Percentiles rank a stretch among this genome's conserved stretches.
Evolutionary conservation across 2,888 invertebrate species (phyloP).

Genomic region (Noctua janthe): DNA sequence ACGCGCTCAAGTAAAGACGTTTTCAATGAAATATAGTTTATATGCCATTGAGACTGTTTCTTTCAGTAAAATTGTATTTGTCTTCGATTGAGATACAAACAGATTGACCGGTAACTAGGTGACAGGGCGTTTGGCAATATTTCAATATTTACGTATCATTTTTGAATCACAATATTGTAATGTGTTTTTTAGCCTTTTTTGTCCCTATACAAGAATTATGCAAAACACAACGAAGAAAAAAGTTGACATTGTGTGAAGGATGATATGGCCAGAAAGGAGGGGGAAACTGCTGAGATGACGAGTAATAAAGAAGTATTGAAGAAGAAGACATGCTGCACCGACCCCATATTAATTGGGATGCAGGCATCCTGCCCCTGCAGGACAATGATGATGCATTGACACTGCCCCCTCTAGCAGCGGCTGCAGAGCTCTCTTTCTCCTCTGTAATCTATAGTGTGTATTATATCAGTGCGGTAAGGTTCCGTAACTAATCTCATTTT

Average conservation of each 20-base stretch:
- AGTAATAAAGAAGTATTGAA: background rate
- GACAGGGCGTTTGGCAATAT: background rate
- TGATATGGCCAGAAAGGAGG: too few species aligned
- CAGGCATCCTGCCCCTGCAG: too few species aligned
- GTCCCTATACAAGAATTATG: too few species aligned
- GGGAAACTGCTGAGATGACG: background rate
- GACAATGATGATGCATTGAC: background rate
- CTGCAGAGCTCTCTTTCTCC: background rate
- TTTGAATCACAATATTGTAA: background rate
- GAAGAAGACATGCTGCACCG: background rate
- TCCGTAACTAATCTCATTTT: constrained; percentile 17
- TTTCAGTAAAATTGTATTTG: background rate
- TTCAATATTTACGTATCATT: background rate
- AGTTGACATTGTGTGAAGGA: too few species aligned
- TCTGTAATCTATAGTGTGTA: too few species aligned
- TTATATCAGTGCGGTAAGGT: background rate
- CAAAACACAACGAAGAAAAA: background rate
- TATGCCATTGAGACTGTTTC: background rate
- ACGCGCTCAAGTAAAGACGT: background rate
- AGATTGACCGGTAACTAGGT: background rate
- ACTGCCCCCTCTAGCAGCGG: background rate
- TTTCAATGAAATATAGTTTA: constrained; percentile 18
- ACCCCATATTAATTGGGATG: too few species aligned
- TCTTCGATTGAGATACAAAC: background rate
- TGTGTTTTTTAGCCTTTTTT: background rate